Base-by-base conservation (phyloP, 2,797 vertebrate genomes). In the Ficedula albicollis region DNA sequence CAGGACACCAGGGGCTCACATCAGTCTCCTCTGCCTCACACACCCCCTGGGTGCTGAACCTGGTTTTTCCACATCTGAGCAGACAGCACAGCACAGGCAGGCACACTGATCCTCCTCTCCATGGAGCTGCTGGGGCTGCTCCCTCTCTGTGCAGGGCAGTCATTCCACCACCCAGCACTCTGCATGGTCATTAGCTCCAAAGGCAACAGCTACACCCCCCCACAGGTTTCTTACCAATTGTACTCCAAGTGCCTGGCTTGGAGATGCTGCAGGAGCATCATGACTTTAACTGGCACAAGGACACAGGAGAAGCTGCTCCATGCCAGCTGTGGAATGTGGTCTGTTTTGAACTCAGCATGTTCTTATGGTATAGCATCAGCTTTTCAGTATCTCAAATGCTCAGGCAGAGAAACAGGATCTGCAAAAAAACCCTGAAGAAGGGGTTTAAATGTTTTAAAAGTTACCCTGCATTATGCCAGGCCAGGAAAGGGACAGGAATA, bases 401-500 rank as follows among this genome's bases (percentile, higher is more conserved):
- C 69, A 90, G 60, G 34, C 49, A 66, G 76, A 90, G 73, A 62
- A 88, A 41, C 12, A 72, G 0, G 0, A 39, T 34, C 54, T 75
- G 13, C 4, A 84, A 73, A 78, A 87, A 86, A 30, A 1, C 19
- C 30, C 6, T 38, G 29, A 75, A 81, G 46, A 81, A 54, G 36
- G 13, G 15, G 4, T 92, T 88, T 22, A 48, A 82, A 67, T 48
- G 38, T 89, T 94, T 74, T 70, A 38, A 58, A 75, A 91, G 73
- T 69, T 88, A 27, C 52, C 66, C 66, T 84, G 66, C 43, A 27
- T 84, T 76, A 81, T 73, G 13, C 22, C n/a, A 73, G 26, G 15
- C 58, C 13, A 32, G 46, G 20, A 79, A 79, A 84, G 20, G 38
- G 58, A 38, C 17, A 79, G 15, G 51, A 76, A 76, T 26, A 72